These are phyloP conservation scores for Timema cristinae DNA, from an alignment of 2,888 invertebrate species.

Conservation along the genomic window DNA sequence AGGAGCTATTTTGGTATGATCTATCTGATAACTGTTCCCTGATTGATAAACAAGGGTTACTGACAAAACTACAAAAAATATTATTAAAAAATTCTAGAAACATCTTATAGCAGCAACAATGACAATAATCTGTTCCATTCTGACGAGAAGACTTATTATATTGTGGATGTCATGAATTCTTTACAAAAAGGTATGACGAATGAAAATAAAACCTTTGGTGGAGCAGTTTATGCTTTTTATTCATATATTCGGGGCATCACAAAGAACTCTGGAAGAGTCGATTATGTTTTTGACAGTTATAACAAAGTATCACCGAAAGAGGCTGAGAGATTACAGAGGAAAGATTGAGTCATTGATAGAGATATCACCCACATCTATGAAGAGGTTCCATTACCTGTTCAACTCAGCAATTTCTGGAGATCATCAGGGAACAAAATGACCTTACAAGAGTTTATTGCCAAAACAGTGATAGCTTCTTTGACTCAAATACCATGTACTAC, in stretches of 20 bases:
- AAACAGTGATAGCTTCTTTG: background rate
- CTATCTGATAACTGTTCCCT: no score
- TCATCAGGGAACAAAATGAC: background rate
- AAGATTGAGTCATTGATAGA: background rate
- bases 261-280: background rate
- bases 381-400: background rate
- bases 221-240: background rate
- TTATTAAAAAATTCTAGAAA: no score
- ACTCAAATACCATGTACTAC: no score
- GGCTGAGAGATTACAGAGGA: background rate
- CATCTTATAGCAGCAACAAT: no score
- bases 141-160: background rate
- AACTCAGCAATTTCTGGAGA: constrained; percentile 1
- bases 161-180: background rate
- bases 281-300: no score
- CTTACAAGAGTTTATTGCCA: no score
- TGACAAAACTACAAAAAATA: no score
- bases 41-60: no score
- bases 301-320: background rate
- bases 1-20: no score
- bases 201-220: background rate
- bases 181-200: background rate
- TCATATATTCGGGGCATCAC: background rate
- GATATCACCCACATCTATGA: background rate
- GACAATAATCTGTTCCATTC: no score